Conservation (phyloP, 2,797 vertebrate genomes). For the Leucoraja ocellata region DNA sequence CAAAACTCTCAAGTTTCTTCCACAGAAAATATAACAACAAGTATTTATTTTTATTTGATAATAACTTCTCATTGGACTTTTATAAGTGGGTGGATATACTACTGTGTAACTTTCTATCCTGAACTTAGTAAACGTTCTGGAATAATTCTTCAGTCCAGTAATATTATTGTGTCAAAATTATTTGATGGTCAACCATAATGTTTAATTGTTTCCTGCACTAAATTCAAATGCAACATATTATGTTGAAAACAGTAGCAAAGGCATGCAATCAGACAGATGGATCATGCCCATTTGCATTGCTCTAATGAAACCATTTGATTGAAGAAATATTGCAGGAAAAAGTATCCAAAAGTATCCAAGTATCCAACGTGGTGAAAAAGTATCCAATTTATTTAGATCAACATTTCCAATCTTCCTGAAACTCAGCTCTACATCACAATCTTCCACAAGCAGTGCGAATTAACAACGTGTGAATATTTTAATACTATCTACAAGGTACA, state of each 20-base stretch:
- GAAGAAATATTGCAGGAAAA: neutral
- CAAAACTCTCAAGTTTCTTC: neutral
- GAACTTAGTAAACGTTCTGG: neutral
- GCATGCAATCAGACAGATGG: neutral
- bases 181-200: neutral
- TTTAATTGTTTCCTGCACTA: neutral
- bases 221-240: neutral
- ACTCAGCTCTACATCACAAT: neutral
- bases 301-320: neutral
- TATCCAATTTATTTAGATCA: neutral
- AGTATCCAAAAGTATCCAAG: too few relatives aligned
- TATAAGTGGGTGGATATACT: neutral
- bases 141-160: neutral
- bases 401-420: neutral
- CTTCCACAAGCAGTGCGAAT: neutral
- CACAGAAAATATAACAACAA: neutral
- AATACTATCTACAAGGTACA: neutral
- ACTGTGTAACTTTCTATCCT: neutral
- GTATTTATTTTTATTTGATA: neutral
- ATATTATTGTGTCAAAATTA: neutral
- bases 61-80: neutral
- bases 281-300: neutral
- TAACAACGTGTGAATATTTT: constrained; percentile 20
- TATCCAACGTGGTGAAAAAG: neutral
- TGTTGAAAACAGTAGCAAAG: neutral